A percentile compares a stretch with the other conserved stretches of the same genome.
phyloP scores from a whole-genome alignment of 2,797 vertebrate species.

The Sternarchorhynchus goeldii region DNA sequence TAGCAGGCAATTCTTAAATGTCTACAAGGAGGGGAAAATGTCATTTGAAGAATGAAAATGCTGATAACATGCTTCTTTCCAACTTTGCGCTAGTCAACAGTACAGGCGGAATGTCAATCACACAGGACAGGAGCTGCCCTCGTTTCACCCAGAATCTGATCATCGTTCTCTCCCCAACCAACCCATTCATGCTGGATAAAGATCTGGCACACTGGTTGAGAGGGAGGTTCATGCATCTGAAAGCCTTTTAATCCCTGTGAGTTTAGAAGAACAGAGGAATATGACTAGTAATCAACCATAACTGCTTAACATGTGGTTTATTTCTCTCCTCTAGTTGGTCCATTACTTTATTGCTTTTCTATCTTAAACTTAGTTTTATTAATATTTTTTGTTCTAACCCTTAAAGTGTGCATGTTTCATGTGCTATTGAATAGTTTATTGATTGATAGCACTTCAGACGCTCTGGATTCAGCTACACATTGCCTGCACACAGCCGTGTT shows the following conservation, averaged over 20 bases:
- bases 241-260: slow-evolving; percentile 41
- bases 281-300: slow-evolving; percentile 29
- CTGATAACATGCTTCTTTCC: slow-evolving; percentile 51
- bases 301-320: slow-evolving; percentile 40
- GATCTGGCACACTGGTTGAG: slow-evolving; percentile 25
- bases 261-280: slow-evolving; percentile 35
- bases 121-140: slow-evolving; percentile 36
- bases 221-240: slow-evolving; percentile 30
- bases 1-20: slow-evolving; percentile 47
- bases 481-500: slow-evolving; percentile 27
- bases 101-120: slow-evolving; percentile 48
- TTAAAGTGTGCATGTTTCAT: slow-evolving; percentile 33
- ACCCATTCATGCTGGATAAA: slow-evolving; percentile 12
- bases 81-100: slow-evolving; percentile 45
- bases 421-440: slow-evolving; percentile 43
- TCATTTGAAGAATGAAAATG: slow-evolving; percentile 53
- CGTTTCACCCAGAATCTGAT: slow-evolving; percentile 28
- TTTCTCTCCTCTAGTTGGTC: slow-evolving; percentile 35
- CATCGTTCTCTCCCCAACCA: slow-evolving; percentile 27
- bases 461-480: slow-evolving; percentile 19
- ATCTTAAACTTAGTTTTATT: slow-evolving; percentile 43
- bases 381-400: slow-evolving; percentile 12
- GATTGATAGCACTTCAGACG: slow-evolving; percentile 46
- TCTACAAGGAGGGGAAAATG: slow-evolving; percentile 46
- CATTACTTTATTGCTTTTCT: slow-evolving; percentile 42